Conservation (phyloP, 2,797 vertebrate species). For the Aulostomus chinensis region DNA sequence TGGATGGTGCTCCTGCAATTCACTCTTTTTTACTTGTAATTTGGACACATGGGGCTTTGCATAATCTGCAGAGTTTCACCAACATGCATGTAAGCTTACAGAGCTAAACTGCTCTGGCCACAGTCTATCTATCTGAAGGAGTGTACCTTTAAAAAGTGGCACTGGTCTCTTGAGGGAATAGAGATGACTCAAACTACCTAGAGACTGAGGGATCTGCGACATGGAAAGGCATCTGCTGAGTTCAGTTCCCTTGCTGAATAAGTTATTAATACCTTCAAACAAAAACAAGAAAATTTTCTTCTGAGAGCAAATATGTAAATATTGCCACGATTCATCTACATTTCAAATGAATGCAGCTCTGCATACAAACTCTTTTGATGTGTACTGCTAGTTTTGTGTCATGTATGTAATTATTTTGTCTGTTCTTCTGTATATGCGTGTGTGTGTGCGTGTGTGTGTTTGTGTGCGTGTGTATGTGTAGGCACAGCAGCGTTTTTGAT, state of each 20-base stretch:
- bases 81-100: too few species aligned
- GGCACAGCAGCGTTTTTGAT: background rate
- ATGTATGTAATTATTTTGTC: background rate
- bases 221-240: conserved; percentile 2
- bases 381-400: background rate
- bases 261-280: conserved; percentile 49
- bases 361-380: background rate
- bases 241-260: conserved; percentile 8
- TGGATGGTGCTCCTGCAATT: too few species aligned
- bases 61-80: too few species aligned
- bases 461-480: background rate
- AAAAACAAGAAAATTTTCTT: conserved; percentile 3
- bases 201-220: conserved; percentile 4
- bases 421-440: background rate
- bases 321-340: conserved; percentile 18
- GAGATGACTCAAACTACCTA: conserved; percentile 27
- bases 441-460: background rate
- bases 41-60: too few species aligned
- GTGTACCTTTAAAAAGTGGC: conserved; percentile 12
- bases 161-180: conserved; percentile 2
- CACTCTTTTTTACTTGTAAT: too few species aligned
- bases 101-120: too few species aligned
- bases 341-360: conserved; percentile 24
- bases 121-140: background rate
- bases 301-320: conserved; percentile 11